Evolutionary conservation across 2,113 vertebrate genomes (phyloP), one percentile per base, ranked within the genome.

Genomic region (Lipophrys pholis): DNA sequence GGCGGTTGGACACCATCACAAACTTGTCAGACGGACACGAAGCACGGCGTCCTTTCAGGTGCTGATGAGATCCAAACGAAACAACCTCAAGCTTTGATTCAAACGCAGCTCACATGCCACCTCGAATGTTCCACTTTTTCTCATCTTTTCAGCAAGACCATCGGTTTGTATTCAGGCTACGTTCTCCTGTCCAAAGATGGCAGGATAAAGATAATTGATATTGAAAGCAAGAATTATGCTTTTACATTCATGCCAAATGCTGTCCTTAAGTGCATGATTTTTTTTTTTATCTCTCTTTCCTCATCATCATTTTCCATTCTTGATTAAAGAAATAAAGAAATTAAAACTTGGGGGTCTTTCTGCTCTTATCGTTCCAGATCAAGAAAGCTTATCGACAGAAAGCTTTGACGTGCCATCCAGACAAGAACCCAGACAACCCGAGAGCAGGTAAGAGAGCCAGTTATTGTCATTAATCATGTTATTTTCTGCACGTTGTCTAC

Each of bases 381-480:
- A 99, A 99, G 93, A 99, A 96, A 80, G 97, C 97, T 0, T 99
- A 96, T 84, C 91, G 98, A 69, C 95, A 97, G 91, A 98, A 95
- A 85, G 98, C 98, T 1, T 86, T 99, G 69, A 95, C 93, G 0
- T 99, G 97, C 81, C 98, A 99, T 86, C 98, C 98, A 0, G 98
- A 99, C 89, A 99, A 99, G 89, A 97, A 99, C 83, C 97, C 97
- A 0, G 97, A 99, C 83, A 95, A 99, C 76, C 97, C 98, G 9
- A 93, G 93, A 93, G 97, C 97, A 92, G 97, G 97, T 99, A 65
- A 92, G 92, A 15, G 2, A 12, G 17, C 8, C n/a, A 17, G 21
- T 66, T 43, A 10, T 8, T 8, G 57, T 52, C 5, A 64, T 62
- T 61, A 10, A 16, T 41, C 48, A 7, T 42, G 30, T 61, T 49